These are phyloP conservation scores for Temnothorax nylanderi DNA, from an alignment of 1,140 invertebrate genomes.

Conservation along the genomic window DNA sequence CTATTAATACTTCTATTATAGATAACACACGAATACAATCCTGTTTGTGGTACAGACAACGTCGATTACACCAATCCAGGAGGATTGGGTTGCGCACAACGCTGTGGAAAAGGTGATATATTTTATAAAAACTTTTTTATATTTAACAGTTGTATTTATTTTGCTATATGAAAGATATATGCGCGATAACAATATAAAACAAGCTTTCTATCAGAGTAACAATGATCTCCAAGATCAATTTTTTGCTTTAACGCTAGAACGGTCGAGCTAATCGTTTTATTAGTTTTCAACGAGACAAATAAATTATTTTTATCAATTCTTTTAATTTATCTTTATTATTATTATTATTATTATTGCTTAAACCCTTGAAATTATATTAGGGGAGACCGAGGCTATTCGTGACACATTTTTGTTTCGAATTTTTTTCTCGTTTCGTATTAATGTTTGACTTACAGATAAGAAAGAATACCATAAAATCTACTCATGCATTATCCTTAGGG, in stretches of 20 bases:
- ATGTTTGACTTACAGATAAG: too few species aligned
- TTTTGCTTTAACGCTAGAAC: background rate
- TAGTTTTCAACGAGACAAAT: background rate
- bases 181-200: background rate
- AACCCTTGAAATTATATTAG: background rate
- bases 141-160: background rate
- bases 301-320: background rate
- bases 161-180: background rate
- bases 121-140: background rate
- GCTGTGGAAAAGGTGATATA: slow-evolving; percentile 87
- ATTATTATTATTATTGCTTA: slow-evolving; percentile 2
- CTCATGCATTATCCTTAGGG: too few species aligned
- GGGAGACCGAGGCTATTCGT: too few species aligned
- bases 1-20: slow-evolving; percentile 65
- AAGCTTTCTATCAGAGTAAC: background rate
- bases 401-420: too few species aligned
- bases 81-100: slow-evolving; percentile 86
- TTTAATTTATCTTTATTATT: background rate
- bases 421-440: too few species aligned
- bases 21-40: slow-evolving; percentile 88
- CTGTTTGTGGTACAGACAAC: slow-evolving; percentile 90
- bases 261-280: background rate
- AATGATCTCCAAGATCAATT: background rate
- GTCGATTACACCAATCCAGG: slow-evolving; percentile 88
- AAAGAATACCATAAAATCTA: too few species aligned